Percentiles rank a stretch among this genome's conserved stretches.
Conservation (phyloP, 2,888 invertebrate genomes). For the Fragum fragum region DNA sequence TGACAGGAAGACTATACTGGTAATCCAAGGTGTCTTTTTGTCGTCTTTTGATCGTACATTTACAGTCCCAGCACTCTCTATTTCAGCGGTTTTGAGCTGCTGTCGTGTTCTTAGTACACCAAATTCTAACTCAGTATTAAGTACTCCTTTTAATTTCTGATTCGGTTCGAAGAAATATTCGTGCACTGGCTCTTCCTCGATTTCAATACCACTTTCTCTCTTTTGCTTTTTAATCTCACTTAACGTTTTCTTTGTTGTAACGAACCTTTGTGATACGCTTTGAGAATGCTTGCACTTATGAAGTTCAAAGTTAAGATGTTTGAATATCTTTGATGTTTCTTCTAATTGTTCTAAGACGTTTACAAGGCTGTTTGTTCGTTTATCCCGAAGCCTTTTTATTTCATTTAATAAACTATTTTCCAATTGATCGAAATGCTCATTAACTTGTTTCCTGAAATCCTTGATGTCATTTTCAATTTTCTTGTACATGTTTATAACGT, state of each 20-base stretch:
- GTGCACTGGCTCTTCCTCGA: not conserved
- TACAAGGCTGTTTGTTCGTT: not conserved
- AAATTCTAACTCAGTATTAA: not conserved
- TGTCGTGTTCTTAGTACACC: not conserved
- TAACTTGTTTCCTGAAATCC: slow-evolving; percentile 2
- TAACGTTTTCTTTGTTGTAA: not conserved
- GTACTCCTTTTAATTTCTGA: not conserved
- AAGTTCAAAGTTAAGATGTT: slow-evolving; percentile 1
- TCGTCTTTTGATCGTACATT: slow-evolving; percentile 24
- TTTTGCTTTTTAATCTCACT: slow-evolving; percentile 12
- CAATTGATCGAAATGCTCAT: not conserved
- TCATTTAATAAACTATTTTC: not conserved
- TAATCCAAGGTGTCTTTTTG: slow-evolving; percentile 11
- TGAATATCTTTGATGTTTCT: not conserved
- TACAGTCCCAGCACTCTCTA: not conserved
- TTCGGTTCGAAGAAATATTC: slow-evolving; percentile 21
- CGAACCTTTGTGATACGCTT: slow-evolving; percentile 4
- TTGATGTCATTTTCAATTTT: slow-evolving; percentile 4
- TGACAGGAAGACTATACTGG: not conserved
- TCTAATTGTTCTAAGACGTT: not conserved
- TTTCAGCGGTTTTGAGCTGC: not conserved
- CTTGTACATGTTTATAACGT: not conserved
- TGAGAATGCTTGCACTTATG: not conserved
- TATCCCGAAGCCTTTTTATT: not conserved
- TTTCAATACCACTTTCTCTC: not conserved